Conservation (phyloP, 92 coral and sea anemone genomes). For the Siderastrea siderea region DNA sequence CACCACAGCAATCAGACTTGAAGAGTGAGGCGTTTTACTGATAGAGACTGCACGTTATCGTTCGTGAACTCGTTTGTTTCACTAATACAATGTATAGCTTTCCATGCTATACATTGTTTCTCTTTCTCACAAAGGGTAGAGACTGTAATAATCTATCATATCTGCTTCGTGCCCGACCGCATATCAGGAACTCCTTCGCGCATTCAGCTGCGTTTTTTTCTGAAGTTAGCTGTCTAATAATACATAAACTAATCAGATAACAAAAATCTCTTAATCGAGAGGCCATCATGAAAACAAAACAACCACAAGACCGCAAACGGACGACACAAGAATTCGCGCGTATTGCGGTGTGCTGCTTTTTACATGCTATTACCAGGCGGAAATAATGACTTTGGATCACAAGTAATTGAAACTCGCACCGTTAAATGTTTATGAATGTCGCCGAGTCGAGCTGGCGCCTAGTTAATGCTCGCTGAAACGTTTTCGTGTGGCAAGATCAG, state of each 20-base stretch:
- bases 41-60: too few relatives aligned
- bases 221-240: too few relatives aligned
- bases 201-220: neutral
- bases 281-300: neutral
- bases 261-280: neutral
- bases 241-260: neutral
- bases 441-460: slow-evolving; percentile 39
- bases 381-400: neutral
- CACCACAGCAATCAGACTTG: neutral
- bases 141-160: too few relatives aligned
- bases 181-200: too few relatives aligned
- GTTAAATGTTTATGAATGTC: neutral
- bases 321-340: slow-evolving; percentile 9
- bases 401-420: neutral
- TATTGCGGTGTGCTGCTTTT: neutral
- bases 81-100: neutral
- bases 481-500: slow-evolving; percentile 3
- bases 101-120: neutral
- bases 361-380: slow-evolving; percentile 11
- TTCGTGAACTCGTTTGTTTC: too few relatives aligned
- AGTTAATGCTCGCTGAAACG: neutral
- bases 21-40: neutral
- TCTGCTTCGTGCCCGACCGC: too few relatives aligned
- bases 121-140: too few relatives aligned
- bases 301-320: slow-evolving; percentile 23